Conservation (phyloP, 2,888 invertebrate species). For the Taphrorychus bicolor region DNA sequence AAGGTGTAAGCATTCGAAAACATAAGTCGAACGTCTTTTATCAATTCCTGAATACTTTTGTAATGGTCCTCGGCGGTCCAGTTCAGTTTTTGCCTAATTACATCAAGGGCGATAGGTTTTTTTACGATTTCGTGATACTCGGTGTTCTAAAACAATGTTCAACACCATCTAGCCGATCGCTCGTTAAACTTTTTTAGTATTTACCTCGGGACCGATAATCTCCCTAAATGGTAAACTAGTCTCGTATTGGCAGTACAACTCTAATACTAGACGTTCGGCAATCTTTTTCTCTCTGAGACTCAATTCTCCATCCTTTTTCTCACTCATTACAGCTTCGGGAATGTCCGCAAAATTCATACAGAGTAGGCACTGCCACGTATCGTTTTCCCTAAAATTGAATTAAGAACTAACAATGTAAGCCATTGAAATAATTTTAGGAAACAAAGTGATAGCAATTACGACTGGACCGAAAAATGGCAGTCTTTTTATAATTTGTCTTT, state of each 20-base stretch:
- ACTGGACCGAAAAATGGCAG: too few species aligned
- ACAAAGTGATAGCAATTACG: too few species aligned
- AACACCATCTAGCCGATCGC: background rate
- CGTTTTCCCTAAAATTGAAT: conserved; percentile 64
- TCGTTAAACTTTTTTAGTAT: background rate
- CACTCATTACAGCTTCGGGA: conserved; percentile 61
- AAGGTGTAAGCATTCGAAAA: conserved; percentile 88
- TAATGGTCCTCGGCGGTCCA: conserved; percentile 77
- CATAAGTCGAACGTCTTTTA: conserved; percentile 82
- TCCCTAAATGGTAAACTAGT: conserved; percentile 88
- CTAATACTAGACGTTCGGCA: conserved; percentile 84
- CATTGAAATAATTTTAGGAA: background rate
- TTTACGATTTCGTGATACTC: conserved; percentile 75
- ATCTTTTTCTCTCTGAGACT: conserved; percentile 70
- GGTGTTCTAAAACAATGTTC: conserved; percentile 63
- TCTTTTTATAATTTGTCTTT: too few species aligned
- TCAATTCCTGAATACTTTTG: conserved; percentile 74
- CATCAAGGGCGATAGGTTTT: conserved; percentile 85
- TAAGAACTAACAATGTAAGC: background rate
- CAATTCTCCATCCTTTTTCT: conserved; percentile 63
- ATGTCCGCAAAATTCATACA: conserved; percentile 83
- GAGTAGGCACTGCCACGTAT: conserved; percentile 91
- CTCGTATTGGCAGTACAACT: conserved; percentile 92
- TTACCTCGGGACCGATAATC: conserved; percentile 76
- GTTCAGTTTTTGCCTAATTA: conserved; percentile 81